Base-by-base conservation (phyloP, 2,888 invertebrate genomes). In the Brenthis ino region DNA sequence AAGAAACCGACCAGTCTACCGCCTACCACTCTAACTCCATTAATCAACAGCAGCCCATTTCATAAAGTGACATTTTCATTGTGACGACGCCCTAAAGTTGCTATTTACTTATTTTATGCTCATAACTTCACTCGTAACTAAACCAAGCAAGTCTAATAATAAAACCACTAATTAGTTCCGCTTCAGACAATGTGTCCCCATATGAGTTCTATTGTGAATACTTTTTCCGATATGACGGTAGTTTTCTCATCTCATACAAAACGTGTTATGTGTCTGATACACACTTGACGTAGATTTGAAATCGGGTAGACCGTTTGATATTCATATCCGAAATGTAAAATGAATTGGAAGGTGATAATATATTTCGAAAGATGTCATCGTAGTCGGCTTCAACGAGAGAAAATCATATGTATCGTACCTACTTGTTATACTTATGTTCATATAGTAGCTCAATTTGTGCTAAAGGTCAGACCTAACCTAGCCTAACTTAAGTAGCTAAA, bases 51-150 rank as follows among this genome's bases (percentile, higher is more conserved):
- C 78, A 80, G 86, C 85, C 88, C 86, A 85, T 88, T 88, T 90
- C 88, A 88, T 89, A 89, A 89, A 89, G 87, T 89, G 91, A 90
- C 91, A 90, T 87, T 89, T 90, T 90, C 89, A 89, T 91, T 91
- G 91, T 91, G 86, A 80, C 80, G 80, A 81, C 77, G 80, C 83
- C 85, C 85, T 81, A 80, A 88, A 89, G 83, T 88, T 88, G 81
- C 82, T 85, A 86, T 86, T 85, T 86, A 85, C 85, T 85, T 82
- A 82, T 87, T 85, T 85, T 81, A 81, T 82, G 87, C 83, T 84
- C 82, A 83, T 84, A 83, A 83, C 80, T 78, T 78, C 80, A 82
- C 80, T 77, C 76, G 75, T 79, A 80, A 82, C 80, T 80, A 78
- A 83, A 77, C 79, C 80, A 78, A 81, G 79, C 79, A 79, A 79